Percentiles rank a stretch among this genome's conserved stretches.
phyloP scores from a whole-genome alignment of 2,113 vertebrate genomes.

The Diadophis punctatus region DNA sequence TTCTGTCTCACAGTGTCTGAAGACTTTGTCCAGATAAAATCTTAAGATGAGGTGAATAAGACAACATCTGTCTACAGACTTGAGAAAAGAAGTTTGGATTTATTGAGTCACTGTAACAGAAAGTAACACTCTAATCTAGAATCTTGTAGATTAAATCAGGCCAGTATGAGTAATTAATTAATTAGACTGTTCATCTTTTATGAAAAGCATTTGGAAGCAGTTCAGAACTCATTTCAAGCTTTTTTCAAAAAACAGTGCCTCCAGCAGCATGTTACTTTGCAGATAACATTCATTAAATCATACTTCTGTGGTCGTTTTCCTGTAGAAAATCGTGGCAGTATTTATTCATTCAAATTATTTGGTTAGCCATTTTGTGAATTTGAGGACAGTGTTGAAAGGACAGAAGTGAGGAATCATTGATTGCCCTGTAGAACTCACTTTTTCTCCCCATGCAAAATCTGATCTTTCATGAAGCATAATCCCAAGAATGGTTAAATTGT shows the following conservation, averaged over 20 bases:
- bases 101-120: neutral
- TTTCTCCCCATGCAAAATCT: neutral
- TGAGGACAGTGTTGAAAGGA: neutral
- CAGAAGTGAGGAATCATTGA: neutral
- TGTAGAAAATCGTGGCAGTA: neutral
- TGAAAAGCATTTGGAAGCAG: neutral
- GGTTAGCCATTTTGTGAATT: neutral
- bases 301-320: neutral
- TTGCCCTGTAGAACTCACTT: neutral
- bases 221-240: neutral
- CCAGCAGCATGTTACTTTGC: neutral
- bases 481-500: neutral
- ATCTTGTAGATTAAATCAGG: neutral
- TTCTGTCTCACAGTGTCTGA: constrained; percentile 71
- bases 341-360: neutral
- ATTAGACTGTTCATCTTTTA: neutral
- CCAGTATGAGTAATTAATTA: neutral
- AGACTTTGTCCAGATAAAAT: constrained; percentile 88
- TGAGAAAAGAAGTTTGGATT: neutral
- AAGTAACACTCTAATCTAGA: neutral
- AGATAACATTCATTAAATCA: neutral
- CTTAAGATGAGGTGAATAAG: constrained; percentile 75
- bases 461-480: neutral
- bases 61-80: constrained; percentile 81
- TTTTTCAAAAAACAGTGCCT: neutral